Conservation (phyloP, 2,797 vertebrate genomes). For the Amblyraja radiata region DNA sequence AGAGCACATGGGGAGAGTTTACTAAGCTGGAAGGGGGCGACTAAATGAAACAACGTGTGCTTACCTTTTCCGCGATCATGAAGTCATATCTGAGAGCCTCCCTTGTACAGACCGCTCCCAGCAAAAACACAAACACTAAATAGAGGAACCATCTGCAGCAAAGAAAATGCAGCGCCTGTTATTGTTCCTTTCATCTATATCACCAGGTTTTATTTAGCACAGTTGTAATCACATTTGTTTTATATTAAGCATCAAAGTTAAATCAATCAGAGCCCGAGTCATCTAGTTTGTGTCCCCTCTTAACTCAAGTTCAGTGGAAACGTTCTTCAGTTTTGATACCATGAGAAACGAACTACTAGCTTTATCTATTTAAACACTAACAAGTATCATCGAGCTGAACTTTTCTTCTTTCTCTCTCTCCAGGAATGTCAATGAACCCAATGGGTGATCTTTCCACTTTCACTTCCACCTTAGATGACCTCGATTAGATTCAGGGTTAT, state of each 20-base stretch:
- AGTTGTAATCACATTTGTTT: neutral
- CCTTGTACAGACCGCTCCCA: conserved; percentile 86
- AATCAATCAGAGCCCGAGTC: neutral
- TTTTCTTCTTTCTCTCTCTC: too few species aligned
- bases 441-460: too few species aligned
- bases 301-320: too few species aligned
- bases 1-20: neutral
- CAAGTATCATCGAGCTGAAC: too few species aligned
- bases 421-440: too few species aligned
- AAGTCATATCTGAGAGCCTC: conserved; percentile 87
- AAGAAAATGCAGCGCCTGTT: conserved; percentile 38
- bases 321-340: too few species aligned
- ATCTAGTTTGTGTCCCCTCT: too few species aligned
- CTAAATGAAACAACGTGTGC: neutral
- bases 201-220: neutral
- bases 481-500: too few species aligned
- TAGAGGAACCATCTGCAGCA: conserved; percentile 95
- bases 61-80: conserved; percentile 97
- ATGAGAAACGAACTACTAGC: too few species aligned
- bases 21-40: neutral
- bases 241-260: neutral
- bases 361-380: too few species aligned
- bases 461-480: too few species aligned
- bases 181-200: neutral
- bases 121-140: conserved; percentile 88